Evolutionary conservation across 1,140 invertebrate genomes (phyloP).

Genomic region (Galendromus occidentalis): DNA sequence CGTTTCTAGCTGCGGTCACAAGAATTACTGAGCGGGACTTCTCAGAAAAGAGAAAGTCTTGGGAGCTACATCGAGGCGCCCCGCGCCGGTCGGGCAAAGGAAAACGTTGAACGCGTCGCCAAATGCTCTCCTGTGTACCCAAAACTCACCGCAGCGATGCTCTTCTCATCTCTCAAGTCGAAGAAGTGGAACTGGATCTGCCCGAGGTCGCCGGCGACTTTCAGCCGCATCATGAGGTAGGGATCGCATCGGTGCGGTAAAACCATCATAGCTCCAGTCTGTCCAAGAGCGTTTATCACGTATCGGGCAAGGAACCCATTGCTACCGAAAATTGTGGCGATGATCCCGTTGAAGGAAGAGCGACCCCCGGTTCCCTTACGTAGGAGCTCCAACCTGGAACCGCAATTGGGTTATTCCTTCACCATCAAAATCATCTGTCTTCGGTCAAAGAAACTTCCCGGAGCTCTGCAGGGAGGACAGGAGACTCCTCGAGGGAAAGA

Average conservation of each 20-base stretch:
- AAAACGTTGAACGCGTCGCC: too few species aligned
- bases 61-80: not conserved
- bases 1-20: too few species aligned
- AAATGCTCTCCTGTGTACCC: not conserved
- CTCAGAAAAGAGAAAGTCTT: too few species aligned
- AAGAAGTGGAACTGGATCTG: slow-evolving; percentile 75
- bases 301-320: slow-evolving; percentile 66
- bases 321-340: slow-evolving; percentile 88
- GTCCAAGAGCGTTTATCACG: slow-evolving; percentile 66
- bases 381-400: not conserved
- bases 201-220: slow-evolving; percentile 76
- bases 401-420: not conserved
- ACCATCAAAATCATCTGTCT: not conserved
- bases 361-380: slow-evolving; percentile 62
- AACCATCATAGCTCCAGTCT: slow-evolving; percentile 51
- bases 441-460: not conserved
- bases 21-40: too few species aligned
- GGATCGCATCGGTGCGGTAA: slow-evolving; percentile 73
- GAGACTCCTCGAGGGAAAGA: not conserved
- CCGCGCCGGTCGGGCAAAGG: not conserved
- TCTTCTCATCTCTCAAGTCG: slow-evolving; percentile 52
- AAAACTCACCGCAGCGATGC: slow-evolving; percentile 41
- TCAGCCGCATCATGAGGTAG: slow-evolving; percentile 50
- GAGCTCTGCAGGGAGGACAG: not conserved
- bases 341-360: slow-evolving; percentile 83